Conservation (phyloP, 2,888 invertebrate genomes). For the Sinodicranocentrus sp. region DNA sequence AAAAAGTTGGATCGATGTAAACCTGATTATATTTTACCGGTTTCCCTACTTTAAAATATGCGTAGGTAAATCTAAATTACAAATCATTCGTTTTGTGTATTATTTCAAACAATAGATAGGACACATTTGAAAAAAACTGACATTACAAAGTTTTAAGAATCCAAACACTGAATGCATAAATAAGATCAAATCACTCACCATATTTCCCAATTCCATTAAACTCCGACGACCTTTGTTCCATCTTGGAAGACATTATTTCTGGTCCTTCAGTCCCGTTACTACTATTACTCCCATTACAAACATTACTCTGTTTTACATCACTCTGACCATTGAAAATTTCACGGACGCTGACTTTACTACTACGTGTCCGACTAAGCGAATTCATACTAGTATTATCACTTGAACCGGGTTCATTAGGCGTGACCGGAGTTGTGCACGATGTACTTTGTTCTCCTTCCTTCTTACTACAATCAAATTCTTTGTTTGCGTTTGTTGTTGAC, state of each 20-base stretch:
- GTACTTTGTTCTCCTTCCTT: not conserved
- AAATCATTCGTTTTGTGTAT: no score
- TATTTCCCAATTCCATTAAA: constrained; percentile 53
- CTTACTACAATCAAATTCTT: not conserved
- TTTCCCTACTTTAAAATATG: no score
- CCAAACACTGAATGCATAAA: no score
- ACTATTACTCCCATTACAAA: constrained; percentile 10
- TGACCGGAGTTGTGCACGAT: constrained; percentile 44
- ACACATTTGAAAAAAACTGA: no score
- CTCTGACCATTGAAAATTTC: constrained; percentile 43
- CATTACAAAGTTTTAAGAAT: no score
- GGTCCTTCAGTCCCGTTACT: constrained; percentile 44
- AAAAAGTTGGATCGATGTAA: no score
- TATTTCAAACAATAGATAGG: no score
- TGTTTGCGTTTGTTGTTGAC: constrained; percentile 1
- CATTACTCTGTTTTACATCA: constrained; percentile 15
- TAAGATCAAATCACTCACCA: constrained; percentile 35
- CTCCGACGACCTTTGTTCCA: constrained; percentile 22
- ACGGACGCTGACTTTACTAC: constrained; percentile 41
- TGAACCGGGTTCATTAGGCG: constrained; percentile 52
- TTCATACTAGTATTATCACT: constrained; percentile 35
- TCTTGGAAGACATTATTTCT: constrained; percentile 56
- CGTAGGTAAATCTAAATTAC: no score
- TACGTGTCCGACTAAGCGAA: constrained; percentile 29
- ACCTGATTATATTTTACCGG: no score